These are phyloP conservation scores for Silurus asotus DNA, from an alignment of 2,113 vertebrate species.

Conservation along the genomic window DNA sequence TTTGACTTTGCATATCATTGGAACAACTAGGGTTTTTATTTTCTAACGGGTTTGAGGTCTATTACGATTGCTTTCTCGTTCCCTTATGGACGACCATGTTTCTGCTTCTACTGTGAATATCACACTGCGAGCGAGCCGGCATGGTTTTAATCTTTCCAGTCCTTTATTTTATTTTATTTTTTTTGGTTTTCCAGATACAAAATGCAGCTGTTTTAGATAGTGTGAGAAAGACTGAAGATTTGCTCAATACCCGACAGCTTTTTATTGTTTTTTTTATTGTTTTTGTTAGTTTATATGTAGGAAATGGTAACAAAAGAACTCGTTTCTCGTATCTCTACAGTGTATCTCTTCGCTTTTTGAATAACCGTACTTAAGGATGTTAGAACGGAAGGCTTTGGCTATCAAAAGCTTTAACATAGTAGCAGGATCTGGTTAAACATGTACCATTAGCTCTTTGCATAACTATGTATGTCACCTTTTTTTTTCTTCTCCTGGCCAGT, in stretches of 20 bases:
- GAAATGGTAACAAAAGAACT: constrained; percentile 30
- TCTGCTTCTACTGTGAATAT: constrained; percentile 65
- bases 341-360: constrained; percentile 29
- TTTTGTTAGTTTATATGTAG: constrained; percentile 18
- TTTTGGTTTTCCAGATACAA: constrained; percentile 39
- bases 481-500: not conserved
- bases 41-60: constrained; percentile 60
- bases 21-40: constrained; percentile 62
- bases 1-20: constrained; percentile 47
- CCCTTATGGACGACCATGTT: constrained; percentile 52
- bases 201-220: constrained; percentile 22
- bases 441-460: constrained; percentile 32
- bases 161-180: not conserved
- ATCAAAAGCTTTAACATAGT: constrained; percentile 26
- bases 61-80: constrained; percentile 54
- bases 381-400: constrained; percentile 4
- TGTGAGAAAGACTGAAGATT: not conserved
- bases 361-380: constrained; percentile 21
- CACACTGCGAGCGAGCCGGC: constrained; percentile 52
- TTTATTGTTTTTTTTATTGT: constrained; percentile 23
- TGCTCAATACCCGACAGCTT: not conserved
- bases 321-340: constrained; percentile 41
- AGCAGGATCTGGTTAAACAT: constrained; percentile 23
- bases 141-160: constrained; percentile 36
- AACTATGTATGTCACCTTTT: not conserved